Conservation (phyloP, 53 echinoderm and acorn worm genomes). For the Echinarachnius parma region DNA sequence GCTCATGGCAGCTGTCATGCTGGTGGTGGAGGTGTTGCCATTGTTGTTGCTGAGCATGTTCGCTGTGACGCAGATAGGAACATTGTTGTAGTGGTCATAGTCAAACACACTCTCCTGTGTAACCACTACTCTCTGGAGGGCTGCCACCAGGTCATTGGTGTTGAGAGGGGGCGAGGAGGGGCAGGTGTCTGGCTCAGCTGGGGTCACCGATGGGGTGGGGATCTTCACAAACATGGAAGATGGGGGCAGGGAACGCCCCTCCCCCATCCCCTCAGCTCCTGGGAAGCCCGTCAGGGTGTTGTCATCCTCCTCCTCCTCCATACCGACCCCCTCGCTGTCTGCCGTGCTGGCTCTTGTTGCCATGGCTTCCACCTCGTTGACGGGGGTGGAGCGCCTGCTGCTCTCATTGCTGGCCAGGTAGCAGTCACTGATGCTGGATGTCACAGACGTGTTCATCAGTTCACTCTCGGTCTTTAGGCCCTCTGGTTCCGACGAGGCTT, state of each 20-base stretch:
- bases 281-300: slow-evolving; percentile 38
- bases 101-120: neutral
- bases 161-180: slow-evolving; percentile 57
- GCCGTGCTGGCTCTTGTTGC: slow-evolving; percentile 22
- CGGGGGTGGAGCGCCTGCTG: slow-evolving; percentile 59
- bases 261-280: neutral
- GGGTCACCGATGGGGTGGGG: slow-evolving; percentile 65
- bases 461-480: slow-evolving; percentile 70
- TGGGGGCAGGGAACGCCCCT: neutral
- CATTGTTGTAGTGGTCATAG: neutral
- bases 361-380: slow-evolving; percentile 9
- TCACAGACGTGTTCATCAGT: slow-evolving; percentile 69
- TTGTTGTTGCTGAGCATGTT: neutral
- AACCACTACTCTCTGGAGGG: slow-evolving; percentile 57
- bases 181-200: slow-evolving; percentile 57
- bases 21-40: too few species aligned
- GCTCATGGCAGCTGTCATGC: neutral
- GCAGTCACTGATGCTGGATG: slow-evolving; percentile 71
- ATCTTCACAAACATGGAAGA: slow-evolving; percentile 17
- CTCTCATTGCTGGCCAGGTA: slow-evolving; percentile 66
- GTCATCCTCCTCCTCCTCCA: slow-evolving; percentile 6
- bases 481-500: slow-evolving; percentile 59
- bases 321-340: neutral
- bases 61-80: neutral
- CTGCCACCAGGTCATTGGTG: slow-evolving; percentile 73